Conservation (phyloP, 2,888 invertebrate species). For the Drosophila recens region DNA sequence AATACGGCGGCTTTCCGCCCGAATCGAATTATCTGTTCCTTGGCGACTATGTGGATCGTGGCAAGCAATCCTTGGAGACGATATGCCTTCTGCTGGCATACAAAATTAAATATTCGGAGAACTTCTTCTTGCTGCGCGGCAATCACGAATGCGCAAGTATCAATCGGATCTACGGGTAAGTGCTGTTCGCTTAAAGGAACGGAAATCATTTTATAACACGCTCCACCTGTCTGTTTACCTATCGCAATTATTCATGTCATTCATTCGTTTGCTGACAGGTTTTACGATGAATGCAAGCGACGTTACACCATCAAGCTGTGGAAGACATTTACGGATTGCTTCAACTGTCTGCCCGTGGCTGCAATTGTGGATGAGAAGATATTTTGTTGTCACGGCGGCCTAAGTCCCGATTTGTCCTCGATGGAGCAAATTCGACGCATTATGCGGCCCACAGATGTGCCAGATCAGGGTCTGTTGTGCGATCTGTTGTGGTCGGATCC, state of each 20-base stretch:
- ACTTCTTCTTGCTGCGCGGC: constrained; percentile 98
- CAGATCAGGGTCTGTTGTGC: constrained; percentile 98
- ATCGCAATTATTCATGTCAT: constrained; percentile 30
- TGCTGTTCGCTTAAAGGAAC: constrained; percentile 2
- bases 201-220: constrained; percentile 24
- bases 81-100: constrained; percentile 98
- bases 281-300: constrained; percentile 98
- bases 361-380: constrained; percentile 94
- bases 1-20: constrained; percentile 99
- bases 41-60: constrained; percentile 99
- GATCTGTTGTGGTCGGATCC: constrained; percentile 99
- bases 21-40: constrained; percentile 99
- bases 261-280: constrained; percentile 85
- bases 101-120: constrained; percentile 99
- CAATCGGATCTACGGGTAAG: constrained; percentile 96
- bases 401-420: constrained; percentile 96
- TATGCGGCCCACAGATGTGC: constrained; percentile 99
- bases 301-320: constrained; percentile 99
- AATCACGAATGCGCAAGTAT: constrained; percentile 99
- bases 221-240: constrained; percentile 34
- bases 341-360: constrained; percentile 99
- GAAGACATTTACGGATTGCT: constrained; percentile 99
- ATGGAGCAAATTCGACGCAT: constrained; percentile 99
- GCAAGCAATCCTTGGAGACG: constrained; percentile 98
- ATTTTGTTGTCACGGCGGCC: constrained; percentile 93